phyloP scores from a whole-genome alignment of 2,797 vertebrate genomes.

The Hypotaenidia philippensis region DNA sequence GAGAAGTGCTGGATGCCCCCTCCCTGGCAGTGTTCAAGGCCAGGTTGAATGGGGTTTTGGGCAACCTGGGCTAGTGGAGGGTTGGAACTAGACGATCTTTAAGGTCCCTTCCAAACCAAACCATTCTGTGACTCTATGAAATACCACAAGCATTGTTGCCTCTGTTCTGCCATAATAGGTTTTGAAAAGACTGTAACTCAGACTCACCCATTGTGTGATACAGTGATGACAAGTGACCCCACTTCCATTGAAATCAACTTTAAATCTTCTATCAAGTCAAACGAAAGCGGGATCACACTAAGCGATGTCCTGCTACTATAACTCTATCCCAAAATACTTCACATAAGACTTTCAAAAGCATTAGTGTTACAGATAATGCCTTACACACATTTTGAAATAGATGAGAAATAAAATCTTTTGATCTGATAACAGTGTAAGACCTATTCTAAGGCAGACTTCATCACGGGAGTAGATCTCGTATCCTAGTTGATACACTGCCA shows the following conservation, averaged over 20 bases:
- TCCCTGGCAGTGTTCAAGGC: too few species aligned
- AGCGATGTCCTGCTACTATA: background rate
- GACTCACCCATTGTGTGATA: background rate
- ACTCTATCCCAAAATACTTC: background rate
- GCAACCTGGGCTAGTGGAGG: too few species aligned
- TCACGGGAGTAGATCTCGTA: background rate
- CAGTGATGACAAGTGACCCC: background rate
- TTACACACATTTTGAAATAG: background rate
- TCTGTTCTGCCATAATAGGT: background rate
- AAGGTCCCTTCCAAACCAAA: too few species aligned
- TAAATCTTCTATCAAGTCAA: background rate
- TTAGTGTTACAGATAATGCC: background rate
- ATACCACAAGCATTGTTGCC: background rate
- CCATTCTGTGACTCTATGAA: background rate
- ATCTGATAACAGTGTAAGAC: background rate
- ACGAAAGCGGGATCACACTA: background rate
- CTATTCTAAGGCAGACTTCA: background rate
- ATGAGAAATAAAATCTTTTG: constrained; percentile 2
- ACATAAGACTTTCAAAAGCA: background rate
- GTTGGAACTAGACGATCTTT: too few species aligned
- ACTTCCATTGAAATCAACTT: background rate
- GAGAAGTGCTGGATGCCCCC: too few species aligned
- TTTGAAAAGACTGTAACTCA: background rate
- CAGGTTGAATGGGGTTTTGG: too few species aligned
- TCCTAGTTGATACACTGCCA: background rate